Conservation (phyloP, 2,113 vertebrate genomes). For the Neotragus moschatus region DNA sequence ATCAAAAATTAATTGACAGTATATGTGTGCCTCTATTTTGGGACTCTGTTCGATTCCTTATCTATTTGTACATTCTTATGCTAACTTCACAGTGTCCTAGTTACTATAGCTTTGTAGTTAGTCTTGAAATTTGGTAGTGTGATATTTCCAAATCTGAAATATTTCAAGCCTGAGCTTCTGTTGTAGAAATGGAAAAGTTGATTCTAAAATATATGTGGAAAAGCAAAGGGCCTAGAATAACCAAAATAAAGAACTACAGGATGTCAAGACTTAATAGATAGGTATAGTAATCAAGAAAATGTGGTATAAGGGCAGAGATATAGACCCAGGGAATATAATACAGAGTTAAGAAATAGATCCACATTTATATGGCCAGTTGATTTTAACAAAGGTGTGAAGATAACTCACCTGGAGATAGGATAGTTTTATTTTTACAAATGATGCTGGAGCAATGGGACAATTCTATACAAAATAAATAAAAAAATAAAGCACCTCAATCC, state of each 20-base stretch:
- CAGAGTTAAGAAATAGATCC: not conserved
- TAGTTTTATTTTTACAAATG: not conserved
- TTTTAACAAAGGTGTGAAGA: not conserved
- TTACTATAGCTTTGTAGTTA: not conserved
- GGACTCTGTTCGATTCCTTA: not conserved
- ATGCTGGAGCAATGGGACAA: not conserved
- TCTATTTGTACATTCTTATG: not conserved
- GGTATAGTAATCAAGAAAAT: not conserved
- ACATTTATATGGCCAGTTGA: not conserved
- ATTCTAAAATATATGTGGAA: not conserved
- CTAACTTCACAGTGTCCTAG: not conserved
- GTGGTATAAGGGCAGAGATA: not conserved
- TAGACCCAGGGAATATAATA: not conserved
- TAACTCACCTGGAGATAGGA: not conserved
- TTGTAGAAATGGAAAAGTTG: not conserved
- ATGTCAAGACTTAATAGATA: not conserved
- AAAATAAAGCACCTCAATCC: not conserved
- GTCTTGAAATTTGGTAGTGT: not conserved
- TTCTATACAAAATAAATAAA: not conserved
- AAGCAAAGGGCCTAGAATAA: not conserved
- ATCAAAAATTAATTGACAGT: not conserved
- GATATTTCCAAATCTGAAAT: not conserved
- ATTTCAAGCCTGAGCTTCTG: not conserved
- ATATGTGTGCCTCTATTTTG: not conserved
- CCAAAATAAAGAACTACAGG: not conserved